These are phyloP conservation scores for Epinotia demarniana DNA, from an alignment of 2,888 invertebrate species.

Conservation along the genomic window DNA sequence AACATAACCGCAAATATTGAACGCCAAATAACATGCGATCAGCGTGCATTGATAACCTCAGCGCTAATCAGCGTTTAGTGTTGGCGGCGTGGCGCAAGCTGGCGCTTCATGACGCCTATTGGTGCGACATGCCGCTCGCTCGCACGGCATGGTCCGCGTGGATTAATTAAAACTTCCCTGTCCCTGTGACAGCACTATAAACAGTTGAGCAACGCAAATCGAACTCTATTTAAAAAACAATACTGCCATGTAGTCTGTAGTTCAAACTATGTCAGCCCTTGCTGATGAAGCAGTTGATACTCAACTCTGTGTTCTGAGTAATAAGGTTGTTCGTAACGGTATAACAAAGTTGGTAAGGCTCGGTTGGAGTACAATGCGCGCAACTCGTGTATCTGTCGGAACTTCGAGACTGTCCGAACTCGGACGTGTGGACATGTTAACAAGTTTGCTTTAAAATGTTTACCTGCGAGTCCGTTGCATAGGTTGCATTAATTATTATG, in stretches of 20 bases:
- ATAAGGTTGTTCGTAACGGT: background rate
- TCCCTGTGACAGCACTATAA: background rate
- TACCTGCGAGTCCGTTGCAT: slow-evolving; percentile 7
- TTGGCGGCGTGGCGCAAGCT: background rate
- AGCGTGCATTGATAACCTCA: slow-evolving; percentile 9
- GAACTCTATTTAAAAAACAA: background rate
- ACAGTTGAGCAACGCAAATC: background rate
- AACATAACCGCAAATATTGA: background rate
- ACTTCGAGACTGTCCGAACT: slow-evolving; percentile 17
- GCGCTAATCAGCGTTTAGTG: slow-evolving; percentile 3
- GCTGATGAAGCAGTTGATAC: background rate
- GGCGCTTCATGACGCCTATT: background rate
- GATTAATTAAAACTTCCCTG: slow-evolving; percentile 33
- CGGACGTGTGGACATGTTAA: slow-evolving; percentile 23
- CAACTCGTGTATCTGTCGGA: slow-evolving; percentile 31
- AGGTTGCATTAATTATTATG: background rate
- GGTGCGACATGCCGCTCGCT: background rate
- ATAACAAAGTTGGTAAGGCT: background rate
- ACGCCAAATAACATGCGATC: background rate
- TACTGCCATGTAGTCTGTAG: background rate
- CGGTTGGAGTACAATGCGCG: slow-evolving; percentile 8
- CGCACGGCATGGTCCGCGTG: background rate
- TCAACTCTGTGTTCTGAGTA: background rate
- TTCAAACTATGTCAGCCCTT: background rate
- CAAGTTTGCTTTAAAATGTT: slow-evolving; percentile 27